Evolutionary conservation across 2,797 vertebrate genomes (phyloP).

Genomic region (Sebastes miniatus): DNA sequence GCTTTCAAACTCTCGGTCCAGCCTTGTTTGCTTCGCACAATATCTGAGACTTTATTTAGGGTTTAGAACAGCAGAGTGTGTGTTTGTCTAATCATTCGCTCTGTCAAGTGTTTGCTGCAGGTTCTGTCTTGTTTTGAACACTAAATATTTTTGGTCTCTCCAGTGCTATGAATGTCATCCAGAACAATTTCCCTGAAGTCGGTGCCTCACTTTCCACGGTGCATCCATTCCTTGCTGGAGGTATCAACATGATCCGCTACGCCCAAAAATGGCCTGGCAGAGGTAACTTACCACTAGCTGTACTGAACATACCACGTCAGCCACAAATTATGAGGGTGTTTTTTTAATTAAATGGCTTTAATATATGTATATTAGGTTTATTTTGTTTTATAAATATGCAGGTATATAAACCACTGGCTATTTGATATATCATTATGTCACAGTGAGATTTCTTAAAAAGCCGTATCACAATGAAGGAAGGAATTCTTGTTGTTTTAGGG

Average conservation of each 20-base stretch:
- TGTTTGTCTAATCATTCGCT: not conserved
- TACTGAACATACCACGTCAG: not conserved
- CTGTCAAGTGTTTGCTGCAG: not conserved
- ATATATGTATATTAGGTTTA: not conserved
- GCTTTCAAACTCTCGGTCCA: not conserved
- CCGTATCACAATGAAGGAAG: not conserved
- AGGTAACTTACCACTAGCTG: slow-evolving; percentile 57
- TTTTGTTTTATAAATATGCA: not conserved
- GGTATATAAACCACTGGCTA: not conserved
- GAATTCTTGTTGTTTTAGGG: not conserved
- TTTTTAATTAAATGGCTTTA: not conserved
- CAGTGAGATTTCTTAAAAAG: not conserved
- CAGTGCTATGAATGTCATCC: slow-evolving; percentile 61
- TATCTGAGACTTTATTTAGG: not conserved
- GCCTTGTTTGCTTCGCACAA: not conserved
- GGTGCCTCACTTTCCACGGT: slow-evolving; percentile 32
- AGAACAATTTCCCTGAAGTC: slow-evolving; percentile 59
- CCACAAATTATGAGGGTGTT: not conserved
- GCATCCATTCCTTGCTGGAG: slow-evolving; percentile 51
- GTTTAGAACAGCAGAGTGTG: not conserved
- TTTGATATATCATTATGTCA: not conserved
- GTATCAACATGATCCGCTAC: slow-evolving; percentile 68
- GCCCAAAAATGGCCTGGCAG: slow-evolving; percentile 75
- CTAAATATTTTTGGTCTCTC: slow-evolving; percentile 7
- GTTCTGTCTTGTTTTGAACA: not conserved